Base-by-base conservation (phyloP, 1,140 invertebrate genomes). In the Ostrea denselamellosa region DNA sequence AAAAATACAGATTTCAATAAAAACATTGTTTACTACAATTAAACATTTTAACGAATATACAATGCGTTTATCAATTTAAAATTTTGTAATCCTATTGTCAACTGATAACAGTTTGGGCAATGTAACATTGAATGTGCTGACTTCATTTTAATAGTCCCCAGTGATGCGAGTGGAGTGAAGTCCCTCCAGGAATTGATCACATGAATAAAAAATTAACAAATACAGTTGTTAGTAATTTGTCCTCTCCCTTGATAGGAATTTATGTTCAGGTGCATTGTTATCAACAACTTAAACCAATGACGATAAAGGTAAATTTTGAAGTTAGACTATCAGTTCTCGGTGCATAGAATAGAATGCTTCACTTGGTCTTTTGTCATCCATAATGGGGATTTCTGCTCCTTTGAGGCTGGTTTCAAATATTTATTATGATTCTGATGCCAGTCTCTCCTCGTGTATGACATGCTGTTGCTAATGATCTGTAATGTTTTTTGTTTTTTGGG, bases 181-280 rank as follows among this genome's bases (percentile, higher is more conserved):
- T 28, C 28, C 68, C 68, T 28, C 68, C 10, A 77, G 68, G 68
- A 77, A 77, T 77, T 34, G 25, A 68, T 77, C 68, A 34, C 68
- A 77, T 77, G 68, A 77, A 77, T 77, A 77, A 77, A 77, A 77
- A 77, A 77, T 77, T 77, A 77, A 77, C 68, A 77, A 77, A 77
- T 77, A 25, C 68, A 77, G 68, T 77, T 77, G 68, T 77, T 77
- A 25, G 68, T 77, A 77, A 77, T 77, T 77, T 25, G 68, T 77
- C 10, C 25, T 77, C 25, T 77, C 68, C 68, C 68, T 17, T 77
- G 68, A 77, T 77, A 77, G 22, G 68, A 77, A 34, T 77, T 77
- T 77, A 77, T 25, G 68, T 77, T 28, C 68, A 77, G 68, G 68
- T 77, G 25, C 28, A 34, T 77, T 77, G 68, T 77, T 34, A 77